Evolutionary conservation across 2,113 vertebrate species (phyloP).

Genomic region (Odocoileus hemionus): DNA sequence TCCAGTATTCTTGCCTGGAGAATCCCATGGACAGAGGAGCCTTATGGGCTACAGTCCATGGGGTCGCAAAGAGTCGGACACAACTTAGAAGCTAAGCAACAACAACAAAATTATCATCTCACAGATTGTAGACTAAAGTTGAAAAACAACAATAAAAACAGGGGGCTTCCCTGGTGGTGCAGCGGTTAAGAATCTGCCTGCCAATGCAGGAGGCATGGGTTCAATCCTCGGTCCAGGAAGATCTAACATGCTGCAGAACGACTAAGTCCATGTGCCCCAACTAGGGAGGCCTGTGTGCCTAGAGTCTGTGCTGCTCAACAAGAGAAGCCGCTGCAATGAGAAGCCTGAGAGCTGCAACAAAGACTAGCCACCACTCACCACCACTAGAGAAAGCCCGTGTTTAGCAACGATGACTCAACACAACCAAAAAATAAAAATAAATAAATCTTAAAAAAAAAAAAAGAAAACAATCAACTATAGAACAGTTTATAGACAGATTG

Average conservation of each 20-base stretch:
- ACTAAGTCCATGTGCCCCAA: not conserved
- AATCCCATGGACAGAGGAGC: not conserved
- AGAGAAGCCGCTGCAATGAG: not conserved
- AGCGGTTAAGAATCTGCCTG: not conserved
- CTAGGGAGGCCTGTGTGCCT: not conserved
- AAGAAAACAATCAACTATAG: not conserved
- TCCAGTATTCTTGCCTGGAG: not conserved
- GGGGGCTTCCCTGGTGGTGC: not conserved
- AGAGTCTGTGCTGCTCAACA: not conserved
- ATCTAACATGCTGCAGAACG: not conserved
- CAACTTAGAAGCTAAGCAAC: not conserved
- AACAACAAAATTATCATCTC: not conserved
- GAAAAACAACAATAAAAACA: not conserved
- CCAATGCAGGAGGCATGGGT: not conserved
- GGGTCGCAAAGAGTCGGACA: not conserved
- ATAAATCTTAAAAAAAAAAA: not conserved
- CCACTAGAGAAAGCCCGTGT: not conserved
- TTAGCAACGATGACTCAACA: not conserved
- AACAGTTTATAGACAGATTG: not conserved
- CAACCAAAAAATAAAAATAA: not conserved
- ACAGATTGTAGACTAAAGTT: not conserved
- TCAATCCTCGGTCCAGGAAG: not conserved
- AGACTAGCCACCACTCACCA: accelerated
- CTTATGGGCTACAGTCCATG: not conserved
- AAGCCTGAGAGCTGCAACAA: accelerated